Evolutionary conservation across 2,113 vertebrate genomes (phyloP).

Genomic region (Hippocampus barbouri): DNA sequence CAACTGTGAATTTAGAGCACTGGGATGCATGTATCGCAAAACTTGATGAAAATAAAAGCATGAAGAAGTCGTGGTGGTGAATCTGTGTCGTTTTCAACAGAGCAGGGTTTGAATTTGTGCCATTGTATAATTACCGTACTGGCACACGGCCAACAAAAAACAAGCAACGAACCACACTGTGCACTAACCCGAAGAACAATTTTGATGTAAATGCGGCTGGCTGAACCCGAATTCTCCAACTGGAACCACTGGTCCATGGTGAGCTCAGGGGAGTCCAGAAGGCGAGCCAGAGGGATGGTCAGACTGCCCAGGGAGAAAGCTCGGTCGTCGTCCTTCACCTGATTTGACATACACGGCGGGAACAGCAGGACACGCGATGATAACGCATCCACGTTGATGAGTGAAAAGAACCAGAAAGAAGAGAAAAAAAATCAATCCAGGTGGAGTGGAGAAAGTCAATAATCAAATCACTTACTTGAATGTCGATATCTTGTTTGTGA

Average conservation of each 20-base stretch:
- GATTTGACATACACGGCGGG: background rate
- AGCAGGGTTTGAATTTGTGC: background rate
- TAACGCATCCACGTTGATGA: background rate
- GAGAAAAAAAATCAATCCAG: background rate
- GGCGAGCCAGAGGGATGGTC: conserved; percentile 75
- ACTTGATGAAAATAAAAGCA: too few relatives aligned
- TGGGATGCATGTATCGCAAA: too few relatives aligned
- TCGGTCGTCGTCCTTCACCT: conserved; percentile 88
- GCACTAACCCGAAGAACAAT: conserved; percentile 79
- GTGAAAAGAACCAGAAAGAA: background rate
- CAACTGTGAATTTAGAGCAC: background rate
- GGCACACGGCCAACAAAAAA: background rate
- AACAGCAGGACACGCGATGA: background rate
- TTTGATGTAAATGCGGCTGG: conserved; percentile 83
- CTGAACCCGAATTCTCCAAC: conserved; percentile 76
- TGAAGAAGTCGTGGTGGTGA: too few relatives aligned
- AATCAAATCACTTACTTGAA: conserved; percentile 71
- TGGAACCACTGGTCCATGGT: conserved; percentile 88
- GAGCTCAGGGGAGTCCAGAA: conserved; percentile 76
- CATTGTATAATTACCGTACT: background rate
- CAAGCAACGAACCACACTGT: background rate
- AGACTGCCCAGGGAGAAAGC: conserved; percentile 77
- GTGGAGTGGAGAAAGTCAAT: background rate
- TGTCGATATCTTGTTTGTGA: conserved; percentile 78
- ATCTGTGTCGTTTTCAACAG: background rate